Percentiles rank a stretch among this genome's conserved stretches.
phyloP scores from a whole-genome alignment of 2,888 invertebrate genomes.

The Lamellibrachia columna region DNA sequence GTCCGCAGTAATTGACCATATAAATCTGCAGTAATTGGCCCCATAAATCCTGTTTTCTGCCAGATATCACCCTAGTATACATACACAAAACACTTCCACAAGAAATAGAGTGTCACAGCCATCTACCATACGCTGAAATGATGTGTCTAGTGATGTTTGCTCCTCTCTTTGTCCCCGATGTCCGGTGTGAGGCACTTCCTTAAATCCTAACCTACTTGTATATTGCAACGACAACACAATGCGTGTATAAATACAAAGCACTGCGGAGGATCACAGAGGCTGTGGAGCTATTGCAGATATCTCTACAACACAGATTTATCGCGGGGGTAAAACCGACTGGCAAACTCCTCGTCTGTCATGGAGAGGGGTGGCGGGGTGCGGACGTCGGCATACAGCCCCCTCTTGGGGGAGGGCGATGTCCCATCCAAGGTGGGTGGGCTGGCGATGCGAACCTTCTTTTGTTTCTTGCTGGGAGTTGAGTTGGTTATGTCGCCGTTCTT shows the following conservation, averaged over 20 bases:
- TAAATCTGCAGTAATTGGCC: neutral
- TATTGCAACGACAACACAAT: neutral
- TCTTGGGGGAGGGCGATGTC: neutral
- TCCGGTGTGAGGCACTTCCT: no score
- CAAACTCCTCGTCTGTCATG: neutral
- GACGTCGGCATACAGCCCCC: neutral
- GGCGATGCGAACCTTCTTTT: slow-evolving; percentile 12
- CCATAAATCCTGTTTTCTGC: neutral
- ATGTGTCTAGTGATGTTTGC: no score
- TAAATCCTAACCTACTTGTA: neutral
- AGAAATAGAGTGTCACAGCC: neutral
- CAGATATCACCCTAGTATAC: neutral
- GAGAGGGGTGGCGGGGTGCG: neutral
- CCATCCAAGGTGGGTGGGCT: neutral
- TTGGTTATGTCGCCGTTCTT: neutral
- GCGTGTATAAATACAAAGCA: neutral
- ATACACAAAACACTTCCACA: neutral
- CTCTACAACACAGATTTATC: neutral
- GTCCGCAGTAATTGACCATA: neutral
- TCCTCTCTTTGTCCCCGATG: no score
- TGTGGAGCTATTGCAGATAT: neutral
- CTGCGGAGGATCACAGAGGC: neutral
- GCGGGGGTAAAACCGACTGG: neutral
- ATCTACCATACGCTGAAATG: no score
- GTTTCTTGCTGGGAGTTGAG: neutral